Evolutionary conservation across 2,888 invertebrate genomes (phyloP), one percentile per base, ranked within the genome.

Genomic region (Hyles lineata): DNA sequence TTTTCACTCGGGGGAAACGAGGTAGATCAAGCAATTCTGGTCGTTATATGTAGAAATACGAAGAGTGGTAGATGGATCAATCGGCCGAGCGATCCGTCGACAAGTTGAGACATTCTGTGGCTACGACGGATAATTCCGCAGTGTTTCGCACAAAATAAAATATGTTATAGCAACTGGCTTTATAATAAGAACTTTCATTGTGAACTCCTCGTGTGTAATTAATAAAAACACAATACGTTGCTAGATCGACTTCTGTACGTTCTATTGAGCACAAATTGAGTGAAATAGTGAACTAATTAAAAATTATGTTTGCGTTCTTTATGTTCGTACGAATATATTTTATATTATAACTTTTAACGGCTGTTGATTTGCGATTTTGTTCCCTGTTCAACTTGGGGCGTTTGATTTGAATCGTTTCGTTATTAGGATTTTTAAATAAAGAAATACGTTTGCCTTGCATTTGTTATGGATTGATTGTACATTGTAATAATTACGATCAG

Each of bases 71-170:
- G 81, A 79, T 75, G 71, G 78, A 88, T 83, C 74, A 58, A 83
- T 91, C 75, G 79, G 67, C 59, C 82, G 80, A 92, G 82, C 74
- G 74, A 80, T 83, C 76, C 75, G 74, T 50, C 74, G 82, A 89
- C 81, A 74, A 79, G 83, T 91, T 79, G 85, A 82, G 75, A 75
- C 84, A 82, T 87, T 88, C 76, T 82, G 84, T 78, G 84, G 81
- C 77, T 80, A 80, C 82, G 85, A 84, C 83, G 85, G 87, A 86
- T 89, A 88, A 88, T 87, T 84, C 85, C 78, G 81, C 75, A 86
- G 85, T 84, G 87, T 85, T 90, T 89, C 85, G 84, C 88, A 89
- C 88, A 85, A 89, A 91, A 90, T 90, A 91, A 92, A 91, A 91
- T 91, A 91, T 89, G 90, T 88, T 86, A 80, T 81, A 80, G 77